Base-by-base conservation (phyloP, 2,888 invertebrate genomes). In the Meiosimyza platycephala region DNA sequence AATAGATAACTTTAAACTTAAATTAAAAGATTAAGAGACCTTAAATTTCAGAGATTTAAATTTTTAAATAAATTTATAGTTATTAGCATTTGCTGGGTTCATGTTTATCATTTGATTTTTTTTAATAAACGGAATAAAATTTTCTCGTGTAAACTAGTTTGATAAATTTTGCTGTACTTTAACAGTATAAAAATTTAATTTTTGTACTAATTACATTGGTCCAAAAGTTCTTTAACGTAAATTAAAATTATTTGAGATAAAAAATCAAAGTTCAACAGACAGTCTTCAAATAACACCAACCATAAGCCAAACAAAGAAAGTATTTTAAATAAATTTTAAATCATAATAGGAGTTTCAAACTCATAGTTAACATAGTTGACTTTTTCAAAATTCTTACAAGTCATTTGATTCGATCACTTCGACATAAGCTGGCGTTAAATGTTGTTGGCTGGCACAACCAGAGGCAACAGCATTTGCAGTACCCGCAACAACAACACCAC, bases 331-430 rank as follows among this genome's bases (percentile, higher is more conserved):
- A 64, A 22, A 51, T 51, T 11, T 64, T 50, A 15, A 50, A 64
- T n/a, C 50, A 50, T 11, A 18, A 33, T 13, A 64, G 13, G 51
- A 18, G n/a, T 28, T 28, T 28, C 9, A 7, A 51, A 60, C 28
- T 60, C 15, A 11, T 15, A 51, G 18, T 28, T 51, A 64, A 16
- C 18, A 18, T 54, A 16, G 15, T 15, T 18, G 15, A 28, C 60
- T 16, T 7, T 22, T 48, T 15, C 15, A 47, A 60, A 59, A 73
- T 70, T 70, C 70, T 72, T 74, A 76, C 76, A 76, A 55, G 63
- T 76, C 76, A 55, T 72, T 73, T n/a, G 76, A 74, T 51, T 76
- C 76, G 51, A 76, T 76, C 33, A 76, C 62, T 22, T 76, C 76
- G 2, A 76, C 69, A 54, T 74, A 71, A 13, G 71, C 55, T 13